Conservation (phyloP, 2,797 vertebrate species). For the Sebastes minor region DNA sequence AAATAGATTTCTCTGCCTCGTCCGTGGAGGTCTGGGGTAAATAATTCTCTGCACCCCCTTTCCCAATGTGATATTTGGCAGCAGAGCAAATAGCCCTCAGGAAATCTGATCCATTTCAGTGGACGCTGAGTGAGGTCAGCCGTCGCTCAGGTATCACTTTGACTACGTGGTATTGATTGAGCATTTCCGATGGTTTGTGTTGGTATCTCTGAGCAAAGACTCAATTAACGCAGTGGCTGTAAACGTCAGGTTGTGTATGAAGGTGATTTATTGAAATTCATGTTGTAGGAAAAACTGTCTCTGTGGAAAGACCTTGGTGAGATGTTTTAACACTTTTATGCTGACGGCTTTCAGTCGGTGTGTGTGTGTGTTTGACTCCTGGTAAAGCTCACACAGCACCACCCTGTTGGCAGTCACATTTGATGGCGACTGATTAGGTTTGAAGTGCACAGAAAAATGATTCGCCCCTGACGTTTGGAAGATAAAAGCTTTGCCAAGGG, state of each 20-base stretch:
- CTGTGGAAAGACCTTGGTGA: slow-evolving; percentile 6
- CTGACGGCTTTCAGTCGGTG: slow-evolving; percentile 25
- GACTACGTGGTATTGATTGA: slow-evolving; percentile 64
- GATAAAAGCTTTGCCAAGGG: slow-evolving; percentile 62
- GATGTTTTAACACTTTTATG: slow-evolving; percentile 29
- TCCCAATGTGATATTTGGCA: slow-evolving; percentile 46
- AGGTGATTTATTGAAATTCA: slow-evolving; percentile 17
- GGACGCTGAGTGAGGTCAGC: slow-evolving; percentile 69
- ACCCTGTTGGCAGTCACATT: slow-evolving; percentile 57
- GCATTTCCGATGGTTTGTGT: slow-evolving; percentile 55
- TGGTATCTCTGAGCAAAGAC: slow-evolving; percentile 41
- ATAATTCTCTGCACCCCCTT: slow-evolving; percentile 41
- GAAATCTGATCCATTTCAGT: slow-evolving; percentile 70
- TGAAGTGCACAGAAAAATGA: slow-evolving; percentile 56
- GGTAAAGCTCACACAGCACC: slow-evolving; percentile 20
- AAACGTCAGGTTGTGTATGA: neutral
- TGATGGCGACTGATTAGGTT: slow-evolving; percentile 67
- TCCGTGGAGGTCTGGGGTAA: slow-evolving; percentile 61
- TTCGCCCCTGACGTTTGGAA: slow-evolving; percentile 35
- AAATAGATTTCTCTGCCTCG: slow-evolving; percentile 61
- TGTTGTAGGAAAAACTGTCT: neutral
- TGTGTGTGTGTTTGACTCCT: neutral
- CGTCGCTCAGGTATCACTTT: slow-evolving; percentile 60
- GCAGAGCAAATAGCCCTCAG: slow-evolving; percentile 50
- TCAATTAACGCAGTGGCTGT: slow-evolving; percentile 51